Evolutionary conservation across 2,113 vertebrate genomes (phyloP).

Genomic region (Murina feae): DNA sequence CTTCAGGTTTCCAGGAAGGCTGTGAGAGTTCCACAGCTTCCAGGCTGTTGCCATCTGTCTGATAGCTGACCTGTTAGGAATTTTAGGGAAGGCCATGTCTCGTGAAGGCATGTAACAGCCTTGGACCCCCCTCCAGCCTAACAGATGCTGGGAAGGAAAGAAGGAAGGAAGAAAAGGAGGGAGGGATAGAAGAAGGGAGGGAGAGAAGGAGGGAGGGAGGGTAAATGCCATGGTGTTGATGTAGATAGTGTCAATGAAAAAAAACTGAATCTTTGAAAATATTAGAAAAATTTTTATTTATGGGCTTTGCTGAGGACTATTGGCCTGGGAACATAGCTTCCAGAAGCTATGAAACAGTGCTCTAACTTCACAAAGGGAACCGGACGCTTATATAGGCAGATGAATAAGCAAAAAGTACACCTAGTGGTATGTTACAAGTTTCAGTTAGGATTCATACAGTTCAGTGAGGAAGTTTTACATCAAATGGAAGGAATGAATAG

Average conservation of each 20-base stretch:
- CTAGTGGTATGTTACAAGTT: not conserved
- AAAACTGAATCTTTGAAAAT: not conserved
- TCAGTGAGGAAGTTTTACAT: not conserved
- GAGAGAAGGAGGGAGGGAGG: not conserved
- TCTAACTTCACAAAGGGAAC: not conserved
- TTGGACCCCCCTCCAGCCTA: no score
- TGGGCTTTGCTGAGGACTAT: not conserved
- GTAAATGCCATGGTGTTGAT: not conserved
- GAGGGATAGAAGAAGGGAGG: not conserved
- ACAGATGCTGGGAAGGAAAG: no score
- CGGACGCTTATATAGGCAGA: not conserved
- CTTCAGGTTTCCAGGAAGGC: no score
- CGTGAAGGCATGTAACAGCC: no score
- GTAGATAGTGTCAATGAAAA: not conserved
- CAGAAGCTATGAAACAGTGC: not conserved
- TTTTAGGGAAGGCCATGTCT: no score
- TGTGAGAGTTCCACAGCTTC: no score
- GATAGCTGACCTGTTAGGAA: no score
- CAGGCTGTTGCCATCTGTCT: no score
- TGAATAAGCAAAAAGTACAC: not conserved
- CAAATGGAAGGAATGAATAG: not conserved
- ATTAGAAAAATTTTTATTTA: not conserved
- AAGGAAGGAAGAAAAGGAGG: not conserved
- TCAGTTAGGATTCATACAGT: not conserved
- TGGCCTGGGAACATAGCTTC: not conserved